phyloP scores from a whole-genome alignment of 1,140 invertebrate genomes.

The Diabrotica undecimpunctata region DNA sequence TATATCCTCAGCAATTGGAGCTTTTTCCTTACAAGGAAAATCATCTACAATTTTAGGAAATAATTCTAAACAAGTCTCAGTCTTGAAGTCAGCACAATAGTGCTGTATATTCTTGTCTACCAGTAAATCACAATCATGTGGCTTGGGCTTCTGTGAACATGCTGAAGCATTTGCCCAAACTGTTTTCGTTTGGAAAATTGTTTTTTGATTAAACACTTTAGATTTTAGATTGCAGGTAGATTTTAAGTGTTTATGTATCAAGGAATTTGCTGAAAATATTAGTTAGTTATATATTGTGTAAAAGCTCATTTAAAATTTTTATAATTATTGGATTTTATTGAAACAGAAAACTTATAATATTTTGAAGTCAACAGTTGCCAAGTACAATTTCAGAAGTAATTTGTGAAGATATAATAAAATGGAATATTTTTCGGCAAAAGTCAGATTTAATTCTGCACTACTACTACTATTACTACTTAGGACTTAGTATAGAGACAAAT shows the following conservation, averaged over 20 bases:
- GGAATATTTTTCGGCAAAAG: no score
- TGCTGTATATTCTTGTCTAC: slow-evolving; percentile 5
- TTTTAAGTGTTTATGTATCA: slow-evolving; percentile 22
- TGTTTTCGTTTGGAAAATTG: slow-evolving; percentile 14
- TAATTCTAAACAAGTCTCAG: slow-evolving; percentile 14
- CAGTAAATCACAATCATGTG: slow-evolving; percentile 12
- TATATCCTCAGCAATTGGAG: slow-evolving; percentile 12
- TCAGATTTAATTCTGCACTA: no score
- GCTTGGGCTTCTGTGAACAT: neutral
- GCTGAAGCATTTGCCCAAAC: slow-evolving; percentile 18
- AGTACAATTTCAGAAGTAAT: no score
- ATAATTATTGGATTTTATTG: no score
- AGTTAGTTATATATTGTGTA: no score
- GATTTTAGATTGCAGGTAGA: slow-evolving; percentile 15
- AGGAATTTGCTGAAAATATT: slow-evolving; percentile 22
- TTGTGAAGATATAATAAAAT: no score
- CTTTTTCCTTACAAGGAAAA: neutral
- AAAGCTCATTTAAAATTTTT: no score
- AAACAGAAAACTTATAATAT: no score
- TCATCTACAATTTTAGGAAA: slow-evolving; percentile 7
- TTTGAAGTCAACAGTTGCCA: no score
- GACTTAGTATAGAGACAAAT: no score
- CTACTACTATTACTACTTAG: no score
- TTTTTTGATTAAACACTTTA: slow-evolving; percentile 13
- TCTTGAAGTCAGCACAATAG: slow-evolving; percentile 15